Conservation (phyloP, 1,140 invertebrate species). For the Bathynomus jamesi region DNA sequence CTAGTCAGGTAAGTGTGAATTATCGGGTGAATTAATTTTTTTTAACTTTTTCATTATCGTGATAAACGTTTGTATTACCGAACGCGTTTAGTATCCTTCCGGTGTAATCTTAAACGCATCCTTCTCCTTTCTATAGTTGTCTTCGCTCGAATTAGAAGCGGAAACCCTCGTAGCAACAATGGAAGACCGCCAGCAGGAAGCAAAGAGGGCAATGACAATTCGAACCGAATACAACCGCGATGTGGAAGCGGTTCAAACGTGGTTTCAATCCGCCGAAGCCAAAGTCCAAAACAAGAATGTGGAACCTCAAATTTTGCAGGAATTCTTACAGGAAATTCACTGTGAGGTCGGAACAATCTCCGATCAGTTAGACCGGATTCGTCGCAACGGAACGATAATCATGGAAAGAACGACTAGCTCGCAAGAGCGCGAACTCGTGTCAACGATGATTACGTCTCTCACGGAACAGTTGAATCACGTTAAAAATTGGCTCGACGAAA, state of each 20-base stretch:
- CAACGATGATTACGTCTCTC: constrained; percentile 63
- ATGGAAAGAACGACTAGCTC: constrained; percentile 67
- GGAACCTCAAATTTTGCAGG: constrained; percentile 66
- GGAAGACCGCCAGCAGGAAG: constrained; percentile 78
- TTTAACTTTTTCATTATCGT: not conserved
- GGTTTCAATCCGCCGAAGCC: constrained; percentile 71
- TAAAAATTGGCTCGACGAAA: constrained; percentile 29
- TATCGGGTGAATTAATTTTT: too few species aligned
- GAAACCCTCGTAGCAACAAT: constrained; percentile 66
- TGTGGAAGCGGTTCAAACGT: constrained; percentile 68
- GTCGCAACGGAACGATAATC: constrained; percentile 65
- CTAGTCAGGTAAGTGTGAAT: not conserved
- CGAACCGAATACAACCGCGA: constrained; percentile 68
- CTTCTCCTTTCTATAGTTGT: constrained; percentile 35
- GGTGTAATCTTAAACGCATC: not conserved
- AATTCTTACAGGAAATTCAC: constrained; percentile 65
- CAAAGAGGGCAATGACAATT: constrained; percentile 70
- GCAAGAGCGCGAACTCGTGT: constrained; percentile 64
- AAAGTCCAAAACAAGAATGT: constrained; percentile 69
- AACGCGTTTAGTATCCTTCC: too few species aligned
- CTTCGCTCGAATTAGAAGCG: constrained; percentile 52
- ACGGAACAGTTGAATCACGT: constrained; percentile 70
- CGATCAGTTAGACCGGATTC: constrained; percentile 68
- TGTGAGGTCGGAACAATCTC: constrained; percentile 60
- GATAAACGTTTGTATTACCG: not conserved